Evolutionary conservation across 92 coral and sea anemone species (phyloP), one percentile per base, ranked within the genome.

Genomic region (Epizoanthus illoricatus): DNA sequence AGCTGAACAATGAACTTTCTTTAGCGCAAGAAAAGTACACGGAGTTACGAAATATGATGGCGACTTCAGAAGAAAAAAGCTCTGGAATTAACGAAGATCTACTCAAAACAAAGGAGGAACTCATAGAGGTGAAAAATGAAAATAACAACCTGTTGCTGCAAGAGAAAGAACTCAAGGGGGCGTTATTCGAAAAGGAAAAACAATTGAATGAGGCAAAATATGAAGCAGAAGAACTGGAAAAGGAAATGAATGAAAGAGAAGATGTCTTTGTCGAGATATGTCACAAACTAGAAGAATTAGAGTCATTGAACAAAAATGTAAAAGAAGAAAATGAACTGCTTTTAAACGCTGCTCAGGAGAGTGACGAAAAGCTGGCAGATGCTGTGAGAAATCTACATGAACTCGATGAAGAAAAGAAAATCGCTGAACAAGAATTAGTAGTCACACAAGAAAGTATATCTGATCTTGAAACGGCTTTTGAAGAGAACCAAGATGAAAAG

Each of bases 371-470:
- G 61, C 84, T 86, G 59, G 80, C 85, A 16, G 92, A 91, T 65
- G 67, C 91, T 13, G 94, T 90, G 33, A 74, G 17, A 13, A 80
- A 81, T 45, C 73, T 88, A 18, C 49, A 72, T 28, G 67, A 85
- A 63, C 24, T 85, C 18, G 84, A 74, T 4, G 87, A 83, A 12
- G 93, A 87, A 16, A 84, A 61, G 54, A 81, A 58, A 70, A 54
- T 67, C 5, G 87, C 85, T 4, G 89, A 86, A 73, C 87, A 83
- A 68, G 90, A 90, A 24, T 58, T 86, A 63, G 71, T 64, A 61
- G 97, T 82, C 23, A 88, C 90, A 0, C 92, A 88, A 33, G 89
- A 90, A 84, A 90, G 92, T 79, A 85, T 86, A 23, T 60, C 91
- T 23, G 90, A 85, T 63, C 80, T 93, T 4, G 95, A 92, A 59